Evolutionary conservation across 2,797 vertebrate species (phyloP), one percentile per base, ranked within the genome.

Genomic region (Ciconia nigra): DNA sequence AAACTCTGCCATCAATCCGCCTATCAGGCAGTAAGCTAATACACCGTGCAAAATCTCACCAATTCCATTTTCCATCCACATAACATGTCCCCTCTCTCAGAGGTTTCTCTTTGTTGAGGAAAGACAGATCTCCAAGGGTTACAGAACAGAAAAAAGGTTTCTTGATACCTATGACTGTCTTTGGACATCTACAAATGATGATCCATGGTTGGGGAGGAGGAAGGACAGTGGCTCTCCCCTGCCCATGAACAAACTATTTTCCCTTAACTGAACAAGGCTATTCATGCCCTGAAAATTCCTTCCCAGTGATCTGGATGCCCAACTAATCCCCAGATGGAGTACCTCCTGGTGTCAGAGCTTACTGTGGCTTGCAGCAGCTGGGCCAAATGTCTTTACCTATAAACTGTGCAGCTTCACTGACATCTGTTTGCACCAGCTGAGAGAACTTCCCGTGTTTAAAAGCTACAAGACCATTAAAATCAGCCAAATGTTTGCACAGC

Each of bases 151-250:
- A 69, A 26, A 76, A 77, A 33, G 7, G 3, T n/a, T 91, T 70
- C 15, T 22, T 82, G 20, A 29, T 44, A 58, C 15, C 24, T n/a
- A 0, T 18, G 16, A 37, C 13, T 58, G 29, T n/a, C 46, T 86
- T 51, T 49, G 28, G 55, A 79, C 15, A 76, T 22, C 31, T 58
- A 24, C 1, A 0, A 83, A 76, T 33, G 37, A 49, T 11, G 39
- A 81, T 13, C 18, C 22, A 8, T 2, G 1, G 7, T 0, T 65
- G 39, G 24, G 15, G n/a, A 89, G 22, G 31, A 73, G 6, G 41
- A 55, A 57, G 37, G 19, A 86, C 10, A 61, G 15, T 11, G 20
- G 24, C 11, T 33, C 10, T 61, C 24, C 35, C 7, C 5, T 2
- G 28, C 10, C 20, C 29, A 44, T 10, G 49, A 87, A 47, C 6